Conservation (phyloP, 2,888 invertebrate species). For the Nineta flava region DNA sequence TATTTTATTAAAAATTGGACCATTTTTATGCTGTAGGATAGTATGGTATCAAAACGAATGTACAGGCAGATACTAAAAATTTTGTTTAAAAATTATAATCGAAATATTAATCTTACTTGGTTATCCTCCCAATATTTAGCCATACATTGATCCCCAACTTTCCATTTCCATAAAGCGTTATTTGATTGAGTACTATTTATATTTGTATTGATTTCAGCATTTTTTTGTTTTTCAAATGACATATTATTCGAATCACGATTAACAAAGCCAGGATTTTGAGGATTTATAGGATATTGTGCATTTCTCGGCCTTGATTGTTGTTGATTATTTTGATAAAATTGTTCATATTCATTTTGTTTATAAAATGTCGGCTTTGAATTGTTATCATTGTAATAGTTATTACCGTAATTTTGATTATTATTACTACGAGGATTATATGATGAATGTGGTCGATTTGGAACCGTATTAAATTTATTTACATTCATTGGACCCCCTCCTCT, state of each 20-base stretch:
- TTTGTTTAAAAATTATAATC: no score
- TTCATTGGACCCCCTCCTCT: no score
- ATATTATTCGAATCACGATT: background rate
- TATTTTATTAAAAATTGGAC: no score
- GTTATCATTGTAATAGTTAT: background rate
- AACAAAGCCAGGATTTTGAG: background rate
- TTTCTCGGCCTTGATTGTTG: background rate
- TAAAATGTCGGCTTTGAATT: background rate
- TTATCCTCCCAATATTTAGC: conserved; percentile 91
- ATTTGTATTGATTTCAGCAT: background rate
- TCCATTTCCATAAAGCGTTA: conserved; percentile 40
- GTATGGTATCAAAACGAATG: conserved; percentile 5
- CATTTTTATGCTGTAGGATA: no score
- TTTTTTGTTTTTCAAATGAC: background rate
- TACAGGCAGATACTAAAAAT: conserved; percentile 8
- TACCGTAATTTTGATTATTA: background rate
- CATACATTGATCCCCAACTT: conserved; percentile 66
- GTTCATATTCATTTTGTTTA: background rate
- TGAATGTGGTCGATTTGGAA: background rate
- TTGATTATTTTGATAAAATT: background rate
- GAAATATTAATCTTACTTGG: conserved; percentile 37
- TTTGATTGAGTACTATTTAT: background rate
- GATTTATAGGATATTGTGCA: background rate
- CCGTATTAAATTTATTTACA: background rate
- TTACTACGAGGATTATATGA: background rate